Conservation (phyloP, 2,113 vertebrate species). For the Hyaena hyaena region DNA sequence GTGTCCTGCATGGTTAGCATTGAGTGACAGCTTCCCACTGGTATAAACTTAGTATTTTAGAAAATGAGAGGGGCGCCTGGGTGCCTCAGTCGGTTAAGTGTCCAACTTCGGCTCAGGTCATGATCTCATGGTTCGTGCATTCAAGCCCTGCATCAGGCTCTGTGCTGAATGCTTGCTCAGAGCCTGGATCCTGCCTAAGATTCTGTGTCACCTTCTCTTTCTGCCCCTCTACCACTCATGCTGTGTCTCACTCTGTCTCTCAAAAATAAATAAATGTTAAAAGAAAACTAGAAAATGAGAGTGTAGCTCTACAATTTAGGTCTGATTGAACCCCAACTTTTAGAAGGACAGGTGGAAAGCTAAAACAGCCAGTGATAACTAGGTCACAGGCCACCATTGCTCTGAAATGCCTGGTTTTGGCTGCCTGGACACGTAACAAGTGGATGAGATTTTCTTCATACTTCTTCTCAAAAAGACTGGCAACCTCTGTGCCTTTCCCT, state of each 20-base stretch:
- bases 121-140: too few species aligned
- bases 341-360: neutral
- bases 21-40: neutral
- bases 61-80: neutral
- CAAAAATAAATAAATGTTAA: too few species aligned
- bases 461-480: neutral
- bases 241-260: too few species aligned
- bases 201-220: too few species aligned
- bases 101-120: too few species aligned
- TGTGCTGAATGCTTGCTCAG: too few species aligned
- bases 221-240: too few species aligned
- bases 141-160: too few species aligned
- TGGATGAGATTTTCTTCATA: neutral
- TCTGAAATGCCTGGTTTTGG: neutral
- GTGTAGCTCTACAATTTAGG: neutral
- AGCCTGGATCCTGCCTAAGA: too few species aligned
- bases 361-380: neutral
- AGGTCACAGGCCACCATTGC: neutral
- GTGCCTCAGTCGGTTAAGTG: too few species aligned
- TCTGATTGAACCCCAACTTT: neutral
- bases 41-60: neutral
- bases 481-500: neutral
- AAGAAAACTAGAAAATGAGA: neutral
- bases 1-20: neutral
- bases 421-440: neutral